These are phyloP conservation scores for Pempheris klunzingeri DNA, from an alignment of 2,797 vertebrate genomes.

Conservation along the genomic window DNA sequence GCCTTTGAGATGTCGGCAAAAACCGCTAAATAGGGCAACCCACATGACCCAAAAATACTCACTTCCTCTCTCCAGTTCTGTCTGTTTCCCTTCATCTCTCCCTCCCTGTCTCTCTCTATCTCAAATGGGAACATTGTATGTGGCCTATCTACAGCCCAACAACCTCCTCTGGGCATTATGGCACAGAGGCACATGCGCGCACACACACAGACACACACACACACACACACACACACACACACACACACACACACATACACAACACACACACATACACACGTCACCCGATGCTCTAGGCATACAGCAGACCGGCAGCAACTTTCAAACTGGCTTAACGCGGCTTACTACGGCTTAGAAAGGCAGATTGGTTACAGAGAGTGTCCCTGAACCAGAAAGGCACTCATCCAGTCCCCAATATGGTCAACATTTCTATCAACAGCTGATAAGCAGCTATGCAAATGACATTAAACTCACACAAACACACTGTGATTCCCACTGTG, in stretches of 20 bases:
- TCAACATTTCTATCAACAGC: conserved; percentile 59
- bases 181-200: conserved; percentile 45
- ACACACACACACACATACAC: conserved; percentile 37
- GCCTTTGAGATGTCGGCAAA: conserved; percentile 68
- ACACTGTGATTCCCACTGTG: conserved; percentile 1
- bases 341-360: conserved; percentile 72
- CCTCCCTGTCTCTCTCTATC: conserved; percentile 50
- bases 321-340: conserved; percentile 70
- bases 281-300: conserved; percentile 67
- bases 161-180: conserved; percentile 79
- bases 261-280: conserved; percentile 38
- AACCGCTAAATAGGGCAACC: conserved; percentile 78
- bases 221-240: conserved; percentile 31
- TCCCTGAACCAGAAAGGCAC: conserved; percentile 61
- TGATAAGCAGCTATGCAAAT: conserved; percentile 55
- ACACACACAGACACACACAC: conserved; percentile 33
- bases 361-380: conserved; percentile 72
- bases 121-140: conserved; percentile 77
- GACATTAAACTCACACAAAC: conserved; percentile 29
- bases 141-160: conserved; percentile 77
- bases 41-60: conserved; percentile 81
- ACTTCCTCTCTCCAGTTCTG: conserved; percentile 66
- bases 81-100: conserved; percentile 68
- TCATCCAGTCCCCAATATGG: conserved; percentile 51
- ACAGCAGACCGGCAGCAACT: conserved; percentile 73